Base-by-base conservation (phyloP, 1,140 invertebrate genomes). In the Oedothorax gibbosus region DNA sequence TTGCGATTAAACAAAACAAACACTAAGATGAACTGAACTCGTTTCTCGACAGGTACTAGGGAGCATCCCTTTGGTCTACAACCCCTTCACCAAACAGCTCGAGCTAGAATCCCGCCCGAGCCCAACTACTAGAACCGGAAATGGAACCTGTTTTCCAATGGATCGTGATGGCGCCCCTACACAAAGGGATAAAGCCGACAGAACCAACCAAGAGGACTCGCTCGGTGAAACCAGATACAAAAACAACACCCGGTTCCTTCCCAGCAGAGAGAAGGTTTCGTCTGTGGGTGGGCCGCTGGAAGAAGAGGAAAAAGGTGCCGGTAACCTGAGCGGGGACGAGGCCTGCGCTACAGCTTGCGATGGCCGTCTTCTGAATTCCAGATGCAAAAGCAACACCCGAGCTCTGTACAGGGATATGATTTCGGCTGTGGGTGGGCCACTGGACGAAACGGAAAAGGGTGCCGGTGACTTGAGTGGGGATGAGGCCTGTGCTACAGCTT, bases 31-130 rank as follows among this genome's bases (percentile, higher is more conserved):
- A 35, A 2, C 2, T 5, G 1, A 35, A 35, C 5, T 1, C 35
- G 1, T 35, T 35, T 35, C 35, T 35, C 5, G 2, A 35, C 35
- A 35, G 35, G 35, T 35, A 65, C 79, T 89, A 57, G 88, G 88
- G 60, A 88, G 87, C 49, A 87, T 90, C 14, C 89, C 89, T 8
- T 81, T 90, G 68, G 88, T 88, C 1, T 90, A 90, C 83, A 89
- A 89, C 83, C 90, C 90, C 14, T 72, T 88, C 20, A 90, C 89
- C 1, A 89, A 88, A 86, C 89, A 90, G 86, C 86, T 90, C 51
- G 81, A 84, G 20, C 81, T 84, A 20, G 81, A 84, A 84, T 76
- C 71, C 56, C 81, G 81, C 14, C 65, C 80, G 21, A 56, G 73
- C 15, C 14, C 65, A 10, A 9, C 80, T 18, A 56, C 35, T 72